These are phyloP conservation scores for Heliconius hortense DNA, from an alignment of 2,888 invertebrate genomes.

Conservation along the genomic window DNA sequence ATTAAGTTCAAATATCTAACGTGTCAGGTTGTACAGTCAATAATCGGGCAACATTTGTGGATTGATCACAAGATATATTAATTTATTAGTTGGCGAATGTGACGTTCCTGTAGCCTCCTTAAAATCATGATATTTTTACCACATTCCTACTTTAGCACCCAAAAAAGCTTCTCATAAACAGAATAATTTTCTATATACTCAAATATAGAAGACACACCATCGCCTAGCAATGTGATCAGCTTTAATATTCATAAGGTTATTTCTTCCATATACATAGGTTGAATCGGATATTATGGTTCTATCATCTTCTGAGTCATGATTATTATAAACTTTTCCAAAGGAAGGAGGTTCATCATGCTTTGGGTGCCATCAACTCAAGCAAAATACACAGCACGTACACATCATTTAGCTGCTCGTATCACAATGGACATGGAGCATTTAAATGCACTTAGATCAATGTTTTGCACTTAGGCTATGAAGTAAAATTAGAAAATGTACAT, in stretches of 20 bases:
- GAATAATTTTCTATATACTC: constrained; percentile 55
- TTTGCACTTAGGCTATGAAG: constrained; percentile 53
- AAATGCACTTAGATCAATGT: constrained; percentile 66
- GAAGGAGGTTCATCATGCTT: constrained; percentile 65
- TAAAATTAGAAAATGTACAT: constrained; percentile 29
- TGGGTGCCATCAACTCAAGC: constrained; percentile 67
- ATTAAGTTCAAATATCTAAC: constrained; percentile 28
- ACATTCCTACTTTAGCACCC: constrained; percentile 64
- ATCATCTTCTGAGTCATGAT: constrained; percentile 16
- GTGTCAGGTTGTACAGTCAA: constrained; percentile 73
- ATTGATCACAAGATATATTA: constrained; percentile 61
- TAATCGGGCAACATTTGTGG: constrained; percentile 58
- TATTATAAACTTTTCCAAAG: constrained; percentile 39
- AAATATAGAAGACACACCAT: constrained; percentile 15
- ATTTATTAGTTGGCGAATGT: constrained; percentile 79
- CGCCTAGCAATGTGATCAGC: constrained; percentile 15
- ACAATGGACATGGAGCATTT: constrained; percentile 59
- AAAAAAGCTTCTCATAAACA: constrained; percentile 69
- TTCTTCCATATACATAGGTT: not conserved
- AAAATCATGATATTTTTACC: constrained; percentile 61
- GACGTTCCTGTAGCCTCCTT: constrained; percentile 75
- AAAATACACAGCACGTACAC: constrained; percentile 77
- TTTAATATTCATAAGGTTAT: constrained; percentile 15
- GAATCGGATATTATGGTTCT: not conserved
- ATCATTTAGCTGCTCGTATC: constrained; percentile 64